phyloP scores from a whole-genome alignment of 2,888 invertebrate species.

The Drosophila ochracea region DNA sequence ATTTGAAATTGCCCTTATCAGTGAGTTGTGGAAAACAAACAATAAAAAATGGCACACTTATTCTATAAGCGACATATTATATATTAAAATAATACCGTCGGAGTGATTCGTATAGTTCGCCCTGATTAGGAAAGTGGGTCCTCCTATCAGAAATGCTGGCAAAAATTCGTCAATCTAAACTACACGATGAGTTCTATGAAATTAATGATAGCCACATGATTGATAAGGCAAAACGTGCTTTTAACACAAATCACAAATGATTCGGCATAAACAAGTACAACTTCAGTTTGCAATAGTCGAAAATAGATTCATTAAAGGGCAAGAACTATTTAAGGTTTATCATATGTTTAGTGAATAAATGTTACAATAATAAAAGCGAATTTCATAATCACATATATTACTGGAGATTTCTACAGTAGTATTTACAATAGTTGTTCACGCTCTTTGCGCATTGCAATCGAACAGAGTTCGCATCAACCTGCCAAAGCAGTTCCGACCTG shows the following conservation, averaged over 20 bases:
- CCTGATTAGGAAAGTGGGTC: slow-evolving; percentile 32
- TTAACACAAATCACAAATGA: not conserved
- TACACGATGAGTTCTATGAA: not conserved
- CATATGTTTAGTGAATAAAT: not conserved
- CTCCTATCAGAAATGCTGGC: slow-evolving; percentile 22
- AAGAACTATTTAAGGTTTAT: not conserved
- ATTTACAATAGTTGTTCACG: not conserved
- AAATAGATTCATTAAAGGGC: not conserved
- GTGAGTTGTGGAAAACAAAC: not conserved
- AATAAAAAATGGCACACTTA: not conserved
- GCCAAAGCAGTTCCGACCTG: slow-evolving; percentile 30
- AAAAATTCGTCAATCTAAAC: not conserved
- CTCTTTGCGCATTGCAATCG: not conserved
- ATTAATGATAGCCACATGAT: not conserved
- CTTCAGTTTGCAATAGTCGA: too few species aligned
- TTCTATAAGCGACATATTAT: not conserved
- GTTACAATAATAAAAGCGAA: not conserved
- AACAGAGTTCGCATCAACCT: slow-evolving; percentile 7
- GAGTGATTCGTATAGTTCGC: not conserved
- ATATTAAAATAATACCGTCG: not conserved
- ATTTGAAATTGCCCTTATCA: not conserved
- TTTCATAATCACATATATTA: not conserved
- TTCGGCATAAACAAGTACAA: not conserved
- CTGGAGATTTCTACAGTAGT: not conserved
- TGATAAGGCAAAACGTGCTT: slow-evolving; percentile 7